phyloP scores from a whole-genome alignment of 1,140 invertebrate genomes.

The Zaprionus ornatus region DNA sequence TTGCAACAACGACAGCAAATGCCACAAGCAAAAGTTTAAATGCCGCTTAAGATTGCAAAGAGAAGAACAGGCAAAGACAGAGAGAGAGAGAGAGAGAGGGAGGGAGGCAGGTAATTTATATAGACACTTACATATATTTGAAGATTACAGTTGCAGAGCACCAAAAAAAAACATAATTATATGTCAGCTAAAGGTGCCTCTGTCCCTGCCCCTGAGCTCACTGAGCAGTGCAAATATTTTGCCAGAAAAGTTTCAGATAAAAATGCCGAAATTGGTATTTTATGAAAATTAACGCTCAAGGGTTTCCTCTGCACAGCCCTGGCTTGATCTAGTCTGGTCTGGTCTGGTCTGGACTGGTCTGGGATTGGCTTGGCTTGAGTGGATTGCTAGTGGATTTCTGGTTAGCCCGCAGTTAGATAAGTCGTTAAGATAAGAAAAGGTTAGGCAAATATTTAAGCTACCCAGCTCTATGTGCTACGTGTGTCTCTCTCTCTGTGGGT shows the following conservation, averaged over 20 bases:
- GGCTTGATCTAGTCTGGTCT: conserved; percentile 2
- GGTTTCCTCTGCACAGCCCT: conserved; percentile 32
- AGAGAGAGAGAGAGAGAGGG: background rate
- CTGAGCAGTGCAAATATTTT: conserved; percentile 37
- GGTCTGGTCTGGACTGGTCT: background rate
- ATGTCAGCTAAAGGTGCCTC: conserved; percentile 21
- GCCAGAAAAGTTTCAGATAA: conserved; percentile 54
- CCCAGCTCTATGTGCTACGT: background rate
- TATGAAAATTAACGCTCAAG: conserved; percentile 78
- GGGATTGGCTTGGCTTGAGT: conserved; percentile 7
- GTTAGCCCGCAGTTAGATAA: conserved; percentile 58
- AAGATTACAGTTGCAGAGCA: conserved; percentile 15
- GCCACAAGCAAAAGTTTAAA: conserved; percentile 57
- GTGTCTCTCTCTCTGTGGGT: background rate
- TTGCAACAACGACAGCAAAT: conserved; percentile 40
- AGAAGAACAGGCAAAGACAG: background rate
- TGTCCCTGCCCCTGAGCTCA: background rate
- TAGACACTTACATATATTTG: conserved; percentile 16
- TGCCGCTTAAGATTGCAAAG: conserved; percentile 2
- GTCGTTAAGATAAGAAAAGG: conserved; percentile 80
- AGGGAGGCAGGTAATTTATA: conserved; percentile 32
- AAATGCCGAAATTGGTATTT: conserved; percentile 77
- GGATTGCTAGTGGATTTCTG: conserved; percentile 31
- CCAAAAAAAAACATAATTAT: conserved; percentile 27
- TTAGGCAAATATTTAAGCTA: conserved; percentile 70